These are phyloP conservation scores for Telmatochromis bifrenatus DNA, from an alignment of 2,113 vertebrate genomes.

Conservation along the genomic window DNA sequence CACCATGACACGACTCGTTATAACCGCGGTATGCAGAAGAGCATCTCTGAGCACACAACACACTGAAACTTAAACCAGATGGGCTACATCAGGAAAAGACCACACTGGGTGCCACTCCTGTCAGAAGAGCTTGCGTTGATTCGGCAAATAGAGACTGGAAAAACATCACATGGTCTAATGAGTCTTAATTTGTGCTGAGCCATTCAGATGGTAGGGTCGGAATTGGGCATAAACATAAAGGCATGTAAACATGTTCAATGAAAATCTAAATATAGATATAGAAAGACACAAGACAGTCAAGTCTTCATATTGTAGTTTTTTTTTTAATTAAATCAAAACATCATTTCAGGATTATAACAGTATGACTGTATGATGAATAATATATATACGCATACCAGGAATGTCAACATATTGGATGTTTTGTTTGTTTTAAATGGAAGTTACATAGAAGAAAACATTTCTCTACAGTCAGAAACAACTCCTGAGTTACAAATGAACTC, in stretches of 20 bases:
- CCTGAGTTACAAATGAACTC: neutral
- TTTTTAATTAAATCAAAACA: constrained; percentile 31
- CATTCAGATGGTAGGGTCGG: neutral
- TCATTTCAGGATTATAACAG: constrained; percentile 6
- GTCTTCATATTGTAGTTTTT: neutral
- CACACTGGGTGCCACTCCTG: neutral
- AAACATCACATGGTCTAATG: neutral
- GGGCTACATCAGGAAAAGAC: neutral
- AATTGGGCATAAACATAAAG: neutral
- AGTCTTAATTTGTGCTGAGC: neutral
- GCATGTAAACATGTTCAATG: neutral
- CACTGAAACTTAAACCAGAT: neutral
- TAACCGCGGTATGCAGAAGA: neutral
- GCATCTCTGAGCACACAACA: neutral
- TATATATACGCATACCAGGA: constrained; percentile 1
- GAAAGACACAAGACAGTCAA: neutral
- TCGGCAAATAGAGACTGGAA: neutral
- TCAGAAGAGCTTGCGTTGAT: neutral
- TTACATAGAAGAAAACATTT: neutral
- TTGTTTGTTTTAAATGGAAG: neutral
- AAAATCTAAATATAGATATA: neutral
- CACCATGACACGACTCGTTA: neutral
- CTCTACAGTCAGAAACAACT: neutral
- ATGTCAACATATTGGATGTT: neutral
- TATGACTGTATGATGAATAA: neutral